Evolutionary conservation across 2,113 vertebrate species (phyloP).

Genomic region (Megaceryle torquata): DNA sequence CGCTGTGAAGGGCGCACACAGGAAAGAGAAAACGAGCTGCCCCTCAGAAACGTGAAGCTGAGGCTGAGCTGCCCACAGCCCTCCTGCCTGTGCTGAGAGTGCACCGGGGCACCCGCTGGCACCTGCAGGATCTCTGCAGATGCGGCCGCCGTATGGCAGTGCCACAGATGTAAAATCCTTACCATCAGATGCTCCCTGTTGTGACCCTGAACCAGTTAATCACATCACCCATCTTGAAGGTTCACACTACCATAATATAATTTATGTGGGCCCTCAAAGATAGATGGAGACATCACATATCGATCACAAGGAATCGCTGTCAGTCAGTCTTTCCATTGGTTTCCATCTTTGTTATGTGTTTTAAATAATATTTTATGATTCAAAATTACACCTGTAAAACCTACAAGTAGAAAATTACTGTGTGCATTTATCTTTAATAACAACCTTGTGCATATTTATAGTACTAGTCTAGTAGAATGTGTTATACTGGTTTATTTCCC

Average conservation of each 20-base stretch:
- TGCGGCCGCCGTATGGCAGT: accelerated
- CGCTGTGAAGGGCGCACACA: background rate
- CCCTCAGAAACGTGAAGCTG: background rate
- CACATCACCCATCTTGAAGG: background rate
- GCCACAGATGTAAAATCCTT: background rate
- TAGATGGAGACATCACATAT: conserved; percentile 1
- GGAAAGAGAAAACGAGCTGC: background rate
- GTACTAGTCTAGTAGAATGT: conserved; percentile 42
- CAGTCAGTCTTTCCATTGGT: conserved; percentile 22
- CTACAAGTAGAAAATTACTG: conserved; percentile 65
- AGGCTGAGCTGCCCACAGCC: background rate
- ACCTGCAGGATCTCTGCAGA: background rate
- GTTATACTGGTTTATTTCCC: conserved; percentile 57
- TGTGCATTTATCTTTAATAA: conserved; percentile 69
- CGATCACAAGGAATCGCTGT: background rate
- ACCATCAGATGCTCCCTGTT: accelerated
- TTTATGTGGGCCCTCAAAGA: background rate
- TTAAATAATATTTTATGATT: conserved; percentile 55
- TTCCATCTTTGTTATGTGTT: conserved; percentile 31
- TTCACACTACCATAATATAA: background rate
- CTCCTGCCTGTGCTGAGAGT: background rate
- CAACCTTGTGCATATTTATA: conserved; percentile 55
- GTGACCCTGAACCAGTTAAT: conserved; percentile 14
- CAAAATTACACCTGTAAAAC: conserved; percentile 62
- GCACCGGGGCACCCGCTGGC: accelerated